Conservation (phyloP, 2,888 invertebrate genomes). For the Congeria kusceri region DNA sequence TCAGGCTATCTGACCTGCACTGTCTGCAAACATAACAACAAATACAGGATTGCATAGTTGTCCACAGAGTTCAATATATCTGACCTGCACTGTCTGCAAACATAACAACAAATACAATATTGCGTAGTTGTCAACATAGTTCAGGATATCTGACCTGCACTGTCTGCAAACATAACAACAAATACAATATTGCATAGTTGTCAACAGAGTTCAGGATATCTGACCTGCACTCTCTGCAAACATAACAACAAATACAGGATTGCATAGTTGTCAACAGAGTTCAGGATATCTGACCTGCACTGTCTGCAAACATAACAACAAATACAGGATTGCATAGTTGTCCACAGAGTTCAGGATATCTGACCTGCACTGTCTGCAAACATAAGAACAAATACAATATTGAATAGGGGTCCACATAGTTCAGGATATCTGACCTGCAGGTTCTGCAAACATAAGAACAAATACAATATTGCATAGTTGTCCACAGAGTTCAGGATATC, state of each 20-base stretch:
- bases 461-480: too few relatives aligned
- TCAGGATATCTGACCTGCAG: slow-evolving; percentile 89
- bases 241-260: background rate
- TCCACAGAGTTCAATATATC: slow-evolving; percentile 89
- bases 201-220: too few relatives aligned
- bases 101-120: background rate
- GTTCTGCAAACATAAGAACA: slow-evolving; percentile 86
- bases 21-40: slow-evolving; percentile 86
- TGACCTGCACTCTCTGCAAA: slow-evolving; percentile 89
- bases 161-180: slow-evolving; percentile 86
- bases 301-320: slow-evolving; percentile 86
- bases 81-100: slow-evolving; percentile 89
- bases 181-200: too few relatives aligned
- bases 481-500: too few relatives aligned
- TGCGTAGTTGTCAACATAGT: too few relatives aligned
- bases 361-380: too few relatives aligned
- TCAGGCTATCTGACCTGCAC: slow-evolving; percentile 89
- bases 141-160: slow-evolving; percentile 89
- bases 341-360: too few relatives aligned
- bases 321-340: too few relatives aligned
- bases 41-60: too few relatives aligned
- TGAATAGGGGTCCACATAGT: too few relatives aligned
- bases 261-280: too few relatives aligned
- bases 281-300: slow-evolving; percentile 89
- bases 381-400: too few relatives aligned